phyloP scores from a whole-genome alignment of 2,113 vertebrate genomes.

The Grammomys dolichurus region DNA sequence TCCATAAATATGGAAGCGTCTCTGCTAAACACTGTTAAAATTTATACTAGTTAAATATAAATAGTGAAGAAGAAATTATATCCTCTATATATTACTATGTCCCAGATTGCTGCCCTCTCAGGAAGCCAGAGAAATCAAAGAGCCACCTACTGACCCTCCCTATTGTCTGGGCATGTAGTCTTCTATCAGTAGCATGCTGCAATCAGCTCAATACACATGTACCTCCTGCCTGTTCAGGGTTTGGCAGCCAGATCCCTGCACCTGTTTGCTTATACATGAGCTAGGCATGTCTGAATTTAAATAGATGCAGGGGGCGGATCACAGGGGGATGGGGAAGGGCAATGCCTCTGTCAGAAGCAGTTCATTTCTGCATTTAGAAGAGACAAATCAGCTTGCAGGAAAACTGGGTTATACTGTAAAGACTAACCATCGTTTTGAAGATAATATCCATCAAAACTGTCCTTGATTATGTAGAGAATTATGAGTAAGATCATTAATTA shows the following conservation, averaged over 20 bases:
- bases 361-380: slow-evolving; percentile 53
- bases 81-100: slow-evolving; percentile 74
- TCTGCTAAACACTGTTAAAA: neutral
- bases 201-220: slow-evolving; percentile 88
- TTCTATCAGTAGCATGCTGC: slow-evolving; percentile 85
- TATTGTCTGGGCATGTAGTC: slow-evolving; percentile 87
- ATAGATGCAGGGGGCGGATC: slow-evolving; percentile 65
- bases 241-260: slow-evolving; percentile 87
- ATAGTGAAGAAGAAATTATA: slow-evolving; percentile 34
- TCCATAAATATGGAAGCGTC: neutral
- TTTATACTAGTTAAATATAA: slow-evolving; percentile 50
- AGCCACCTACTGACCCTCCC: slow-evolving; percentile 88
- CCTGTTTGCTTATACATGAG: slow-evolving; percentile 91
- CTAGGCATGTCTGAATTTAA: slow-evolving; percentile 85
- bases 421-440: neutral
- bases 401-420: slow-evolving; percentile 6
- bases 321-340: slow-evolving; percentile 37
- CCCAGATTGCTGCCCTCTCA: slow-evolving; percentile 80
- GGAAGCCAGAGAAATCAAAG: slow-evolving; percentile 87
- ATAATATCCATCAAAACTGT: neutral
- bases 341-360: slow-evolving; percentile 63
- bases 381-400: neutral
- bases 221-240: slow-evolving; percentile 85
- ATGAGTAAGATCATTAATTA: neutral
- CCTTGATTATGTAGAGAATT: neutral